Evolutionary conservation across 53 echinoderm and acorn worm species (phyloP).

Genomic region (Mesocentrotus franciscanus): DNA sequence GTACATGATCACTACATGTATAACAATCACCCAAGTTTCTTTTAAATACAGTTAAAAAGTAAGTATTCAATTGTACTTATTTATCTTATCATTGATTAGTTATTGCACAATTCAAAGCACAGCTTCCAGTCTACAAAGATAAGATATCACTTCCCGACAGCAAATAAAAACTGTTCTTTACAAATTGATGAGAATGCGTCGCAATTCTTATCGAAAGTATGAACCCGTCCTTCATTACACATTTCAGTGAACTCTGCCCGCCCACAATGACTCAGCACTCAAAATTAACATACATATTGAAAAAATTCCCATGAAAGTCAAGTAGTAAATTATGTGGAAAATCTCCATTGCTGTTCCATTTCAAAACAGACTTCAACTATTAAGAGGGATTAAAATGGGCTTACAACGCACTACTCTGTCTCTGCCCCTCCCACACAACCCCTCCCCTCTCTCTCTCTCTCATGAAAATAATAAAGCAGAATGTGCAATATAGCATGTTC

Average conservation of each 20-base stretch:
- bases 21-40: not conserved
- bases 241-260: not conserved
- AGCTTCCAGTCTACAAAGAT: not conserved
- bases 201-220: not conserved
- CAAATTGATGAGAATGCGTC: not conserved
- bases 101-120: no score
- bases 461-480: no score
- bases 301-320: not conserved
- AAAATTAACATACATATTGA: constrained; percentile 1
- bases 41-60: no score
- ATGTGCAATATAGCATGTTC: no score
- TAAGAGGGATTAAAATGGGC: not conserved
- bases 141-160: not conserved
- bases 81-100: no score
- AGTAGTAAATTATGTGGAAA: not conserved
- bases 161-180: not conserved
- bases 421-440: not conserved
- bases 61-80: no score
- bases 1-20: not conserved
- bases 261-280: constrained; percentile 15
- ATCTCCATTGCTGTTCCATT: not conserved
- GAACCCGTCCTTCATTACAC: not conserved
- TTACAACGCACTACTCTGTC: not conserved
- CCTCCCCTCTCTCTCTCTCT: not conserved
- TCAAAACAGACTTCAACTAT: not conserved